Evolutionary conservation across 2,888 invertebrate genomes (phyloP).

Genomic region (Drosophila rubida): DNA sequence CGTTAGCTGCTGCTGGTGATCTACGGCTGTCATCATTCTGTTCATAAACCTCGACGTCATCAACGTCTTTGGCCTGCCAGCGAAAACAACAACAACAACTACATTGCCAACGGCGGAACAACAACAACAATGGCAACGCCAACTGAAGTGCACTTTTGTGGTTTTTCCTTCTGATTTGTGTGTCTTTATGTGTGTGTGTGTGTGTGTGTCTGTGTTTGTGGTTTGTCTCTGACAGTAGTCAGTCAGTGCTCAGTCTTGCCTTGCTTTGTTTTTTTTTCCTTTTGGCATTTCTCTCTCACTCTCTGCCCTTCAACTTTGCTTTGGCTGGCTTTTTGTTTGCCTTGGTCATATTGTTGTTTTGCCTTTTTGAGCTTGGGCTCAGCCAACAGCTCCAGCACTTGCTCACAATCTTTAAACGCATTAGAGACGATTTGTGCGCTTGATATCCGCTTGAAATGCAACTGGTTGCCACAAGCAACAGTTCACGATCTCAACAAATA

Average conservation of each 20-base stretch:
- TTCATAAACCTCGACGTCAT: slow-evolving; percentile 71
- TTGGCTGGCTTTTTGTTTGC: slow-evolving; percentile 39
- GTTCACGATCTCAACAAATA: not conserved
- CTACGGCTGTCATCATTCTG: slow-evolving; percentile 61
- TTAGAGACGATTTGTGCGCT: slow-evolving; percentile 35
- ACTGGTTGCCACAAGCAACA: slow-evolving; percentile 48
- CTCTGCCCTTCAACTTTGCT: not conserved
- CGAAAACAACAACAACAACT: slow-evolving; percentile 11
- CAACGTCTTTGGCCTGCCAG: slow-evolving; percentile 57
- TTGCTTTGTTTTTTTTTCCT: slow-evolving; percentile 33
- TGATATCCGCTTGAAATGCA: slow-evolving; percentile 27
- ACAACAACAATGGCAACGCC: slow-evolving; percentile 18
- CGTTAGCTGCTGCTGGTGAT: slow-evolving; percentile 28
- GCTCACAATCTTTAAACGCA: slow-evolving; percentile 45
- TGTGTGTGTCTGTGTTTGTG: slow-evolving; percentile 26
- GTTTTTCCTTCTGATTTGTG: slow-evolving; percentile 70
- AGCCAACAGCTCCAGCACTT: slow-evolving; percentile 25
- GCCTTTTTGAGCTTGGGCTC: slow-evolving; percentile 30
- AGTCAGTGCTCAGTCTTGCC: slow-evolving; percentile 46
- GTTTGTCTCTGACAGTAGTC: slow-evolving; percentile 50
- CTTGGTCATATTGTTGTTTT: slow-evolving; percentile 37
- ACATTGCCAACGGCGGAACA: no score
- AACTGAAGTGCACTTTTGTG: slow-evolving; percentile 73
- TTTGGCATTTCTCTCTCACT: not conserved
- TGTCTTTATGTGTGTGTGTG: slow-evolving; percentile 5